Base-by-base conservation (phyloP, 2,888 invertebrate genomes). In the Flexamia atlantica region DNA sequence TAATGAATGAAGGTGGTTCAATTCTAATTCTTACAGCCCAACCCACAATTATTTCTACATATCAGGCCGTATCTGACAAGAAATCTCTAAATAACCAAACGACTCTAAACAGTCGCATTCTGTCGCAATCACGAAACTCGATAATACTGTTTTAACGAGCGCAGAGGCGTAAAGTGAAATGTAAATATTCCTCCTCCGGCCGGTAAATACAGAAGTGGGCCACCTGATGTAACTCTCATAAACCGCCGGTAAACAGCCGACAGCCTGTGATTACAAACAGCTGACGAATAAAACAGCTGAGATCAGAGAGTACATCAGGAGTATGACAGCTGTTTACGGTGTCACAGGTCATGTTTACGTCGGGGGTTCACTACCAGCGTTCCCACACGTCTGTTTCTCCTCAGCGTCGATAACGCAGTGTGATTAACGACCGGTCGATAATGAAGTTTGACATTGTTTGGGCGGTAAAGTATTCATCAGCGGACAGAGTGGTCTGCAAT, bases 401-500 rank as follows among this genome's bases (percentile, higher is more conserved):
- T 76, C 74, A 76, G 46, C 17, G 74, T 42, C 74, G 74, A 9
- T 46, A 76, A 36, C 40, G 70, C 70, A 40, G 70, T 36, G 36
- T 36, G 70, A 70, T 70, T 70, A 70, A 70, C 70, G 36, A 40
- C 40, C 32, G 20, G n/a, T n/a, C n/a, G n/a, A n/a, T n/a, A n/a
- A n/a, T n/a, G n/a, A n/a, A 14, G 68, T 68, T 32, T 76, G 74
- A 76, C 74, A 46, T 72, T 76, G 74, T 76, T 76, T 76, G 28
- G 46, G 20, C 74, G 74, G 74, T 76, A 76, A 76, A 76, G 74
- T 28, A 76, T 36, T 76, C 74, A 76, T 76, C 74, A 76, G n/a
- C 5, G 46, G 46, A 76, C 46, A 76, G 28, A 76, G 74, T 76
- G 74, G 74, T 50, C 72, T 17, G 20, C 57, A 5, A 46, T 46